Evolutionary conservation across 2,113 vertebrate species (phyloP), one percentile per base, ranked within the genome.

Genomic region (Melanerpes formicivorus): DNA sequence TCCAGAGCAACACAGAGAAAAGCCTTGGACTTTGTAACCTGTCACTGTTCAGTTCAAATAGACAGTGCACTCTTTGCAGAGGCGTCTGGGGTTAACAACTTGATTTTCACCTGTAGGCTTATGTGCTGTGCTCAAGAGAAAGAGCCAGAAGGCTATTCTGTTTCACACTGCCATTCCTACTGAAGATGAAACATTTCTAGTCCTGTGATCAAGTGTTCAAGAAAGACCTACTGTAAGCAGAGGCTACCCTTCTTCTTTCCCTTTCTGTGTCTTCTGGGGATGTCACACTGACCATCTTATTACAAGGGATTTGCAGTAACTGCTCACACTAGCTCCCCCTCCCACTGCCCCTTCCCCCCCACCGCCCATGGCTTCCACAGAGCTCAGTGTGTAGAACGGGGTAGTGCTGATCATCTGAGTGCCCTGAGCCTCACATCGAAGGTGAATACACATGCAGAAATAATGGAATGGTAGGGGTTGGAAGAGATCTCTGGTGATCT

Each of bases 1-100:
- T 65, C 52, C 54, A 59, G 67, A 70, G 46, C 26, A 67, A 7
- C 0, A 0, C 0, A 2, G 40, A 66, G 13, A 15, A 27, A 27
- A 73, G 5, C 50, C 75, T 37, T 69, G 40, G 16, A 10, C 44
- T 87, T 88, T 66, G 63, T 37, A 63, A 1, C 8, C 7, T 23
- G 5, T 46, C 62, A 46, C 7, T 80, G 85, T 52, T 76, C 46
- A 44, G 8, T 59, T 64, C 56, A 32, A 5, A 12, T 2, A 63
- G 37, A 29, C 16, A 29, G 30, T 44, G 22, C 32, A 11, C 59
- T 76, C 54, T 48, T 44, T 42, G 32, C 32, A 3, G 37, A 6
- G 8, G 10, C 25, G 23, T 17, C 30, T 60, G 26, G 10, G 15
- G 70, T 18, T 42, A 40, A 12, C 14, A 71, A 42, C 2, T 9